Percentiles rank a stretch among this genome's conserved stretches.
These are phyloP conservation scores for Dryococelus australis DNA, from an alignment of 2,888 invertebrate genomes.

Conservation along the genomic window DNA sequence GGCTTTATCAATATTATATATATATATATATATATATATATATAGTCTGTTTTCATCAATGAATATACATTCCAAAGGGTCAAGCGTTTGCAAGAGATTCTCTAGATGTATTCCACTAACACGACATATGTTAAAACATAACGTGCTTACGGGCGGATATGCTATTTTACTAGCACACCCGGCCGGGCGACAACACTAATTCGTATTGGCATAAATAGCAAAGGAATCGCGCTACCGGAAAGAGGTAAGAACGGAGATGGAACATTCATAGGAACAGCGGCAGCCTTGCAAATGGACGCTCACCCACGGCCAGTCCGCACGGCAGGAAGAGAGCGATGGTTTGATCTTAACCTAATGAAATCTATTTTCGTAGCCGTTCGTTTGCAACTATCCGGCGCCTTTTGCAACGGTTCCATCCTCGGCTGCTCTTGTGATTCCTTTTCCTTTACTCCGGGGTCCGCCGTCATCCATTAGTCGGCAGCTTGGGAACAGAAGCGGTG, in stretches of 20 bases:
- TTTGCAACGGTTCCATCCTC: slow-evolving; percentile 29
- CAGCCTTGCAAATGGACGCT: slow-evolving; percentile 19
- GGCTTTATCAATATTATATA: no score
- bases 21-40: no score
- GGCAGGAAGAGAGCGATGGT: slow-evolving; percentile 38
- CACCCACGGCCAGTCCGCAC: neutral
- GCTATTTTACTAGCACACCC: no score
- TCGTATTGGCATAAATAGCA: no score
- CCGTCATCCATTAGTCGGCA: slow-evolving; percentile 39
- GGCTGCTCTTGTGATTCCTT: slow-evolving; percentile 34
- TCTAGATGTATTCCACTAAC: no score
- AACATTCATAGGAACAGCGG: slow-evolving; percentile 19
- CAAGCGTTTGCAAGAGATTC: no score
- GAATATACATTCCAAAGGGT: no score
- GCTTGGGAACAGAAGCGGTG: slow-evolving; percentile 37
- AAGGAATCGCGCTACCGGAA: neutral
- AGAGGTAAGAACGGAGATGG: neutral
- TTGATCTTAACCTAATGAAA: slow-evolving; percentile 43
- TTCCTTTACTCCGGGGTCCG: slow-evolving; percentile 37
- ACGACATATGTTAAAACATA: no score
- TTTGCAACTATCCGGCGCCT: slow-evolving; percentile 28
- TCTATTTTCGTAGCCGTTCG: slow-evolving; percentile 37
- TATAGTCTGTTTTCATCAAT: no score
- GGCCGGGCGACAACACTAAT: no score
- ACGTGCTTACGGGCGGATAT: no score